Conservation (phyloP, 2,113 vertebrate species). For the Centropristis striata region DNA sequence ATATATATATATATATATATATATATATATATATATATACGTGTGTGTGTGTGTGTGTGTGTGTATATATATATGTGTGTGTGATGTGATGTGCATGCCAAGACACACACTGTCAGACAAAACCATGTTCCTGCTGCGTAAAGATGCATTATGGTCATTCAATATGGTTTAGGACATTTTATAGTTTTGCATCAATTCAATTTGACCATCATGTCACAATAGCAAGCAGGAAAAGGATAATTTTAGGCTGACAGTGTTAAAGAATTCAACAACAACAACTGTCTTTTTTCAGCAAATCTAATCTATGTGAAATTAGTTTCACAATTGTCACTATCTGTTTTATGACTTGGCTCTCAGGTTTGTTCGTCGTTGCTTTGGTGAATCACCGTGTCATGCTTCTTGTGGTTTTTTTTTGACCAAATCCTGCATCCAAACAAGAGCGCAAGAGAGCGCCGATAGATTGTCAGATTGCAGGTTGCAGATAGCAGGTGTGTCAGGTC, state of each 20-base stretch:
- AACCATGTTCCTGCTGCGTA: neutral
- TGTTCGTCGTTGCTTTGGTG: neutral
- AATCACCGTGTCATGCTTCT: neutral
- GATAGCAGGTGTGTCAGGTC: conserved; percentile 81
- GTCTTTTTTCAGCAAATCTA: neutral
- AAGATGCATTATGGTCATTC: neutral
- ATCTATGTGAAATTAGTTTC: neutral
- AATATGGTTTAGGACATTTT: neutral
- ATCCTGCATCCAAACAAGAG: conserved; percentile 17
- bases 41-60: no score
- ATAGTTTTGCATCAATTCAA: neutral
- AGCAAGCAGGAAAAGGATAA: neutral
- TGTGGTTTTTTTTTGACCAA: conserved; percentile 16
- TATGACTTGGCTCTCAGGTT: neutral
- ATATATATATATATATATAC: no score
- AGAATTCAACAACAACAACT: neutral
- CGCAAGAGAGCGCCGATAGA: conserved; percentile 56
- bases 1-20: no score
- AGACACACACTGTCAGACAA: conserved; percentile 41
- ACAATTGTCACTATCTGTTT: neutral
- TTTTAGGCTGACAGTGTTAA: no score
- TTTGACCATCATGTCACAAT: neutral
- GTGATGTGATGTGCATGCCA: conserved; percentile 20
- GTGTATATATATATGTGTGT: no score
- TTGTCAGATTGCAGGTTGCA: conserved; percentile 81